These are phyloP conservation scores for Neotragus pygmaeus DNA, from an alignment of 2,113 vertebrate genomes.

Conservation along the genomic window DNA sequence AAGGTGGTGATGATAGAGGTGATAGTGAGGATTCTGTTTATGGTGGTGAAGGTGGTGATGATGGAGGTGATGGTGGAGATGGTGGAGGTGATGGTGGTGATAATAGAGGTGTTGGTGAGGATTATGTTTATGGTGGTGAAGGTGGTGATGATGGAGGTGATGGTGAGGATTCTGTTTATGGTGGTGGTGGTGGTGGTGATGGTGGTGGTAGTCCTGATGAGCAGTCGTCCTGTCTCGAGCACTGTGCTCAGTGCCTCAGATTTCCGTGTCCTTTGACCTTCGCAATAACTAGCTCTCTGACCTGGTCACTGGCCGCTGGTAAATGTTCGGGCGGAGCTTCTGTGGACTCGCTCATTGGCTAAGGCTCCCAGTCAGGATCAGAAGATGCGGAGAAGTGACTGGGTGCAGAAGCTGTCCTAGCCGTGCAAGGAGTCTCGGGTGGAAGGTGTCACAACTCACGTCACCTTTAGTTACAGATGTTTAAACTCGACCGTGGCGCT, in stretches of 20 bases:
- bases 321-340: neutral
- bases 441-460: neutral
- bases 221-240: neutral
- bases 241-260: neutral
- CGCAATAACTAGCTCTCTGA: neutral
- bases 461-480: neutral
- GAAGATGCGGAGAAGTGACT: neutral
- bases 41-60: neutral
- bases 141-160: rapidly evolving
- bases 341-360: neutral
- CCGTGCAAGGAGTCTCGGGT: neutral
- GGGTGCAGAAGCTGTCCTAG: neutral
- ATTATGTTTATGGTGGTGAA: rapidly evolving
- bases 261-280: neutral
- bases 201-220: neutral
- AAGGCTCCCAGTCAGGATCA: neutral
- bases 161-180: neutral
- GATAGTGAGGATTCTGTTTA: rapidly evolving
- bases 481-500: rapidly evolving
- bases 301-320: neutral
- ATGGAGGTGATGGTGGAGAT: rapidly evolving
- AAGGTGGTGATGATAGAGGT: too few species aligned
- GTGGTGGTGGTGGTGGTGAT: rapidly evolving
- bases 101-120: rapidly evolving
- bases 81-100: neutral